These are phyloP conservation scores for Drosophila pruinosa DNA, from an alignment of 1,140 invertebrate species.

Conservation along the genomic window DNA sequence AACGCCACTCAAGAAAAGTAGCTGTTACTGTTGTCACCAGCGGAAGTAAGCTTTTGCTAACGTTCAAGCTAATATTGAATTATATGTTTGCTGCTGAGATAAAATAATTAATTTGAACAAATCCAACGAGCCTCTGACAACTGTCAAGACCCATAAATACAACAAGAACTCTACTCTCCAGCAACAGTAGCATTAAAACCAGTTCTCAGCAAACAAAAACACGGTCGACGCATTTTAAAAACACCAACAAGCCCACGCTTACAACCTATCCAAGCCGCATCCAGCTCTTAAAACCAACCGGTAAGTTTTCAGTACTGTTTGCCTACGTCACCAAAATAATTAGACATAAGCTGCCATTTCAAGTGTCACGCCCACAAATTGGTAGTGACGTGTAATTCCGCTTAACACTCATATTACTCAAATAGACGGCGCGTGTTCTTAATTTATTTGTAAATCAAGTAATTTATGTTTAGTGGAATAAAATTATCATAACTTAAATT, in stretches of 20 bases:
- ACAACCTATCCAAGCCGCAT: background rate
- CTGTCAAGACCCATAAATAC: slow-evolving; percentile 67
- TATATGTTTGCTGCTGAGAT: slow-evolving; percentile 63
- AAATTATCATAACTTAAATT: slow-evolving; percentile 62
- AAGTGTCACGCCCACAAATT: slow-evolving; percentile 66
- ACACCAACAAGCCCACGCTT: slow-evolving; percentile 22
- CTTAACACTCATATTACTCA: slow-evolving; percentile 52
- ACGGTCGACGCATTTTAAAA: slow-evolving; percentile 23
- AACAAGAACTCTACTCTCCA: slow-evolving; percentile 69
- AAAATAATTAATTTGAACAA: slow-evolving; percentile 70
- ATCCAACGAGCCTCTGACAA: slow-evolving; percentile 18
- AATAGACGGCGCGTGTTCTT: slow-evolving; percentile 65
- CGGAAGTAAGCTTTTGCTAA: slow-evolving; percentile 66
- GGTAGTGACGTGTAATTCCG: slow-evolving; percentile 52
- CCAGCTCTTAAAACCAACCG: slow-evolving; percentile 51
- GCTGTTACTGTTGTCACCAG: slow-evolving; percentile 33
- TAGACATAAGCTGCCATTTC: slow-evolving; percentile 39
- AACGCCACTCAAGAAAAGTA: slow-evolving; percentile 71
- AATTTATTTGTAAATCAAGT: slow-evolving; percentile 49
- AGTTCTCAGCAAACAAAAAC: slow-evolving; percentile 73
- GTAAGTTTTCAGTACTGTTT: slow-evolving; percentile 50
- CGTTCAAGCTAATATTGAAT: slow-evolving; percentile 60
- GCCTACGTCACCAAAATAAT: slow-evolving; percentile 58
- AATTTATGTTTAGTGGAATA: slow-evolving; percentile 56
- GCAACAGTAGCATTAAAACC: slow-evolving; percentile 56